Evolutionary conservation across 2,113 vertebrate species (phyloP).

Genomic region (Chascanopsetta lugubris): DNA sequence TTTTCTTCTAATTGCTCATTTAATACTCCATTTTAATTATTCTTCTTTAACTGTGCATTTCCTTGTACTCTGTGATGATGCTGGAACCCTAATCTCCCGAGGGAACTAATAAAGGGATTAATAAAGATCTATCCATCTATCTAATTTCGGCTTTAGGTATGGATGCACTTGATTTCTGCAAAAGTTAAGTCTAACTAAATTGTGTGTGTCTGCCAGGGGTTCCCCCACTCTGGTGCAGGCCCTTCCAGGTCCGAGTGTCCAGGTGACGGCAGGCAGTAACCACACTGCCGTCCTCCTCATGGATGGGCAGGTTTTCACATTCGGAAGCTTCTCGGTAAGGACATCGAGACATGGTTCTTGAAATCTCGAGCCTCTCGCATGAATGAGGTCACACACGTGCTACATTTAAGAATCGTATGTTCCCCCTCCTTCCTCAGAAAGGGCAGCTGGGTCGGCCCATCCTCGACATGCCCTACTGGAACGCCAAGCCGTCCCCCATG

Average conservation of each 20-base stretch:
- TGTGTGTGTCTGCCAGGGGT: constrained; percentile 80
- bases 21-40: not conserved
- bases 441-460: constrained; percentile 96
- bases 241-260: constrained; percentile 91
- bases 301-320: constrained; percentile 98
- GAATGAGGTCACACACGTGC: not conserved
- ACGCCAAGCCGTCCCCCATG: constrained; percentile 96
- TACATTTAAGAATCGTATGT: not conserved
- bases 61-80: no score
- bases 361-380: not conserved
- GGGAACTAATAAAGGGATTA: no score
- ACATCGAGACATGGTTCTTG: not conserved
- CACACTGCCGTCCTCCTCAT: constrained; percentile 95
- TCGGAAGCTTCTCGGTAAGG: constrained; percentile 98
- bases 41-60: no score
- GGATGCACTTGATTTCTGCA: not conserved
- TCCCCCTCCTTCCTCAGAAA: constrained; percentile 83
- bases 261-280: constrained; percentile 97
- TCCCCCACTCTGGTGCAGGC: constrained; percentile 95
- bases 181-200: not conserved
- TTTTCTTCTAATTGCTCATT: no score
- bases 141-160: not conserved
- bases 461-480: constrained; percentile 98
- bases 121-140: no score
- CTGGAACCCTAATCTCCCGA: no score